These are phyloP conservation scores for Drosophila sechellia DNA, from an alignment of 1,140 invertebrate genomes.

Conservation along the genomic window DNA sequence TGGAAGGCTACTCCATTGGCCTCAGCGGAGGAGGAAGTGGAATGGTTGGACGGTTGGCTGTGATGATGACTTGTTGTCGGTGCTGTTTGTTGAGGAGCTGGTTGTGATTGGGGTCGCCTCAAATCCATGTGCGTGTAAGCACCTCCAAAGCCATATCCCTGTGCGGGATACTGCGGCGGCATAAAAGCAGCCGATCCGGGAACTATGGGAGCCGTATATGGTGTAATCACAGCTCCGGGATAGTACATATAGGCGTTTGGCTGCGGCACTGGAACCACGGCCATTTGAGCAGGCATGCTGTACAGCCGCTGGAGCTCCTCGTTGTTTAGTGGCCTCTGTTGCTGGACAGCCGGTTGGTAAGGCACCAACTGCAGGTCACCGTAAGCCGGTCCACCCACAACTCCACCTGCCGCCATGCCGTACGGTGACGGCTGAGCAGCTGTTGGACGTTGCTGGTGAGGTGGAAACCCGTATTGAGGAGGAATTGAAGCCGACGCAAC, in stretches of 20 bases:
- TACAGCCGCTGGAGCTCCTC: conserved; percentile 79
- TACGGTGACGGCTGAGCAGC: conserved; percentile 41
- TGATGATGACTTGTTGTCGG: conserved; percentile 13
- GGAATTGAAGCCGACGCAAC: conserved; percentile 57
- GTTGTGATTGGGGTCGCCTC: conserved; percentile 32
- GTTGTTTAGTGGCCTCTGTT: conserved; percentile 68
- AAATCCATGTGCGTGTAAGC: conserved; percentile 62
- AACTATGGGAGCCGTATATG: conserved; percentile 63
- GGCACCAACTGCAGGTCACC: conserved; percentile 74
- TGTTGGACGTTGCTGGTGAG: conserved; percentile 9
- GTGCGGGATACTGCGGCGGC: conserved; percentile 74
- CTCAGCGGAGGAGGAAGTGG: conserved; percentile 1
- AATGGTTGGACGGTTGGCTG: conserved; percentile 24
- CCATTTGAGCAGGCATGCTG: conserved; percentile 72
- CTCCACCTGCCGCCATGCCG: conserved; percentile 24
- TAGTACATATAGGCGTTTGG: conserved; percentile 61
- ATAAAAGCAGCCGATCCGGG: conserved; percentile 71
- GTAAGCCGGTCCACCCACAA: conserved; percentile 5
- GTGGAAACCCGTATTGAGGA: conserved; percentile 25
- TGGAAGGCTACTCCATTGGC: conserved; percentile 27
- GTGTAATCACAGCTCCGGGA: conserved; percentile 33
- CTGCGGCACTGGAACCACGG: conserved; percentile 54
- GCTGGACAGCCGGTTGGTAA: conserved; percentile 57
- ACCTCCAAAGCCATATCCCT: conserved; percentile 39
- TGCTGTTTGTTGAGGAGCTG: conserved; percentile 2